Evolutionary conservation across 2,113 vertebrate species (phyloP).

Genomic region (Microtus ochrogaster): DNA sequence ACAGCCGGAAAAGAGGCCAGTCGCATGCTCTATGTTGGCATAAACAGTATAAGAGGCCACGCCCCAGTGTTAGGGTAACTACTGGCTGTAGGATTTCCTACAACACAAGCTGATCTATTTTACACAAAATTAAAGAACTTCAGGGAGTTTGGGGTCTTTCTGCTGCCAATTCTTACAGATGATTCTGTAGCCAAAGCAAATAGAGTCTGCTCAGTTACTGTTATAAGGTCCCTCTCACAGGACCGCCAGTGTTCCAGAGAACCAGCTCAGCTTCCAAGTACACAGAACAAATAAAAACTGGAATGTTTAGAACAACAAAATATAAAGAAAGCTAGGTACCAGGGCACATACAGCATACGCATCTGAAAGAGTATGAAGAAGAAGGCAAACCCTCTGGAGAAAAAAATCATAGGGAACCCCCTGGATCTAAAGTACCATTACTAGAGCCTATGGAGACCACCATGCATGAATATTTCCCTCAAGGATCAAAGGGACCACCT

Average conservation of each 20-base stretch:
- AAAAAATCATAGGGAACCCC: neutral
- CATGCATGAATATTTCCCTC: no score
- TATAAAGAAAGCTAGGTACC: neutral
- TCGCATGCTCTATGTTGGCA: no score
- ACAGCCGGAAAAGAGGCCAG: no score
- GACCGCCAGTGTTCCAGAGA: neutral
- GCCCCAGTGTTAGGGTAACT: no score
- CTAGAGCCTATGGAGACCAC: no score
- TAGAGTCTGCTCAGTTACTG: neutral
- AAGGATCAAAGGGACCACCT: neutral
- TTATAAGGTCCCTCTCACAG: accelerated
- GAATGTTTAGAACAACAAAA: neutral
- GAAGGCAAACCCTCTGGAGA: neutral
- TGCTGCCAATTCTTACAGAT: neutral
- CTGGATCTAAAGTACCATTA: neutral
- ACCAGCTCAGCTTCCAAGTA: neutral
- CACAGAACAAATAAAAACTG: neutral
- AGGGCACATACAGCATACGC: neutral
- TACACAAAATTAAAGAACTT: neutral
- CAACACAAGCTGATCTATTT: neutral
- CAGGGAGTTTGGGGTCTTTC: neutral
- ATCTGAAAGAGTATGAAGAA: neutral
- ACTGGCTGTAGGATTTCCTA: no score
- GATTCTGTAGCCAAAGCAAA: neutral
- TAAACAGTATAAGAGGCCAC: no score